Base-by-base conservation (phyloP, 2,888 invertebrate genomes). In the Drosophila algonquin region DNA sequence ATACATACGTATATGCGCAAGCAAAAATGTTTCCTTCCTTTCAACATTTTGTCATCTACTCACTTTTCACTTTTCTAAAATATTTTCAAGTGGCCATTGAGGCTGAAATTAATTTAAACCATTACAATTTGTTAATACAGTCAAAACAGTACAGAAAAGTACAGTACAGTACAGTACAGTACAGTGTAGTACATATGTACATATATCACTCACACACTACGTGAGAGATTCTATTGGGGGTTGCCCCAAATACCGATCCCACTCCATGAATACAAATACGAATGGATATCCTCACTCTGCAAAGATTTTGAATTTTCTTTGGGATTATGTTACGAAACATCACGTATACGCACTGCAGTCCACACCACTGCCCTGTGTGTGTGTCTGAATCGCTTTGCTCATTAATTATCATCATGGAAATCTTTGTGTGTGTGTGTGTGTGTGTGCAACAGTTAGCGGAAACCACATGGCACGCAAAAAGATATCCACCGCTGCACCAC, bases 381-480 rank as follows among this genome's bases (percentile, higher is more conserved):
- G 12, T 35, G 27, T n/a, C n/a, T 27, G 27, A 27, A 27, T 8
- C 2, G 30, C 7, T 54, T 35, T 46, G 70, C 67, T 60, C 79
- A 81, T 76, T 79, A 72, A 81, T 76, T 81, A 81, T 73, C 63
- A 63, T 50, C 46, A 14, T 30, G 54, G 51, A 50, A 45, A 68
- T 40, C 51, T 56, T 30, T 5, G 10, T 12, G 35, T 35, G 12
- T 32, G 35, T 35, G 35, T 35, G 35, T 35, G 35, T 35, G 12
- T 35, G 35, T 35, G 35, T 35, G 69, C 69, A 60, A 52, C 45
- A 70, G 70, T 60, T 59, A 70, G 61, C 60, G 56, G 61, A 70
- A 70, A 70, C 60, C 56, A 52, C 35, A n/a, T 46, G 63, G 52
- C 62, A 64, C 63, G 63, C 78, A 59, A 70, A 47, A 47, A 62